Evolutionary conservation across 2,113 vertebrate species (phyloP), one percentile per base, ranked within the genome.

Genomic region (Jaculus jaculus): DNA sequence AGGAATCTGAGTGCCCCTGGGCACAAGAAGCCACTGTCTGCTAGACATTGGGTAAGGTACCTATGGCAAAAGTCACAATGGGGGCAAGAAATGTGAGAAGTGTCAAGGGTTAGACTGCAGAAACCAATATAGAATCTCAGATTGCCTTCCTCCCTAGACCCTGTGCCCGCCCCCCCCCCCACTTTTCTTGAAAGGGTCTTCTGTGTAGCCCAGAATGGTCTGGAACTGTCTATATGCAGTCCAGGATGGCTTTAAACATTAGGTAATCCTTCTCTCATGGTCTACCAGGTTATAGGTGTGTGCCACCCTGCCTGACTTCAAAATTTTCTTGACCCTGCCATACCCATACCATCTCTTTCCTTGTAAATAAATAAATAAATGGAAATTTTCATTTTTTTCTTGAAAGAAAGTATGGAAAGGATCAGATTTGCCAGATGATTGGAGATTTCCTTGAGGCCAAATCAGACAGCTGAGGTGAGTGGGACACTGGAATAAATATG

Each of bases 401-500:
- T 78, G 77, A 66, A 89, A 73, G 12, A 39, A 79, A 75, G 8
- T 60, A 75, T 11, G 51, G 26, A 72, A 15, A 69, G 9, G 47
- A 83, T 84, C 30, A 11, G 28, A 61, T 75, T 77, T 66, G 30
- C n/a, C 8, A 84, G 32, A n/a, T 74, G 37, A 24, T 74, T 73
- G 23, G 71, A 65, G 61, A 83, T 39, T 61, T 95, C 37, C n/a
- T 42, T 68, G 75, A n/a, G 5, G 28, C 89, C 80, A 63, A 32
- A 39, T 28, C 69, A 78, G 66, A 58, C 10, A 75, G 16, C 51
- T 75, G 5, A 60, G 30, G 17, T 58, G 51, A 74, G n/a, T 47
- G 78, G 39, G n/a, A n/a, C 84, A 51, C 72, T 74, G 79, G 16
- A 71, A 73, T 73, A 80, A 84, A 84, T 73, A 92, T 87, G 68